These are phyloP conservation scores for Calycopis cecrops DNA, from an alignment of 1,140 invertebrate genomes.

Conservation along the genomic window DNA sequence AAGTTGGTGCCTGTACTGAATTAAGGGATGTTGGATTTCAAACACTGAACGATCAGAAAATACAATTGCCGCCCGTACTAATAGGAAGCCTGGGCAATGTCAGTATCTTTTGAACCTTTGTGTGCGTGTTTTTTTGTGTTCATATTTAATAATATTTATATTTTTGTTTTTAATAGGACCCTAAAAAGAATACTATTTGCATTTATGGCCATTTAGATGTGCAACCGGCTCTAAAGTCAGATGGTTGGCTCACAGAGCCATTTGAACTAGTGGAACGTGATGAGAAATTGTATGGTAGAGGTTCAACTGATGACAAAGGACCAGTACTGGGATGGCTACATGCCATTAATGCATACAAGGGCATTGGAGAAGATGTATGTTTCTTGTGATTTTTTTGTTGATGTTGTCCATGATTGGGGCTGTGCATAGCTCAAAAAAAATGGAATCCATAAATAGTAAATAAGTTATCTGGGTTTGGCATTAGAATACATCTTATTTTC, in stretches of 20 bases:
- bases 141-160: constrained; percentile 5
- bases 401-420: neutral
- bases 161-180: constrained; percentile 74
- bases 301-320: constrained; percentile 96
- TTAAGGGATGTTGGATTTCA: constrained; percentile 89
- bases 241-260: constrained; percentile 97
- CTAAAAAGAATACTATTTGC: constrained; percentile 92
- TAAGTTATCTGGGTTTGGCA: neutral
- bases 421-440: too few relatives aligned
- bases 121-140: constrained; percentile 8
- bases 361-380: constrained; percentile 75
- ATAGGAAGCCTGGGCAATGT: constrained; percentile 88
- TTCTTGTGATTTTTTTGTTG: neutral
- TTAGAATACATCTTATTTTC: neutral
- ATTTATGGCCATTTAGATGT: constrained; percentile 99
- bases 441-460: neutral
- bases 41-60: constrained; percentile 82
- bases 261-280: constrained; percentile 92
- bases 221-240: constrained; percentile 92
- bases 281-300: constrained; percentile 94
- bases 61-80: constrained; percentile 92
- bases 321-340: constrained; percentile 95
- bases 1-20: constrained; percentile 85
- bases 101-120: constrained; percentile 35
- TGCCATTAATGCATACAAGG: constrained; percentile 92